Percentiles rank a stretch among this genome's conserved stretches.
These are phyloP conservation scores for Rhinogobius similis DNA, from an alignment of 2,113 vertebrate species.

Conservation along the genomic window DNA sequence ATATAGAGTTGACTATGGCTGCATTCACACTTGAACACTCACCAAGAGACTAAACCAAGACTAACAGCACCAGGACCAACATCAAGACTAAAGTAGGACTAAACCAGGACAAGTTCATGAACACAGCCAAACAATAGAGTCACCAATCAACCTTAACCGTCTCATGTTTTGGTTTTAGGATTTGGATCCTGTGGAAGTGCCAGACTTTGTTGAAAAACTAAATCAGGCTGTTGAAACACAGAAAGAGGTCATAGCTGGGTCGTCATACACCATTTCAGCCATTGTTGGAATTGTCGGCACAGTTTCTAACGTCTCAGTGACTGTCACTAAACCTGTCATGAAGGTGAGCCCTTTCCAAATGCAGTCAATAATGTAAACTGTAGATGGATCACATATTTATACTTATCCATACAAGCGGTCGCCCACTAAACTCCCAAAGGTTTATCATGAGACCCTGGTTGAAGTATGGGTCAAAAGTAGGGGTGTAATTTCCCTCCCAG, in stretches of 20 bases:
- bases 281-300: slow-evolving; percentile 54
- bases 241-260: slow-evolving; percentile 14
- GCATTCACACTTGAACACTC: neutral
- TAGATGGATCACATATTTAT: neutral
- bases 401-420: neutral
- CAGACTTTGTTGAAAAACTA: slow-evolving; percentile 27
- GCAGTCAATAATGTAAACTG: neutral
- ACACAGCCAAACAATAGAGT: neutral
- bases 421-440: neutral
- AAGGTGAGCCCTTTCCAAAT: slow-evolving; percentile 29
- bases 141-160: neutral
- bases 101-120: neutral
- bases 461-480: neutral
- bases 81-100: neutral
- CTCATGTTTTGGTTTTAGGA: slow-evolving; percentile 37
- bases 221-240: neutral
- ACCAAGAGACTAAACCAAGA: too few species aligned
- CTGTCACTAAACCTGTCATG: slow-evolving; percentile 29
- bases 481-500: neutral
- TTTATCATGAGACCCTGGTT: neutral
- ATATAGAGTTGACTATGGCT: neutral
- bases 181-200: slow-evolving; percentile 26
- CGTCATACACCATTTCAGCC: slow-evolving; percentile 52
- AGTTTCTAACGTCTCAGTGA: slow-evolving; percentile 35
- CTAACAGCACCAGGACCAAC: neutral